Conservation (phyloP, 2,888 invertebrate species). For the Byasa hedistus region DNA sequence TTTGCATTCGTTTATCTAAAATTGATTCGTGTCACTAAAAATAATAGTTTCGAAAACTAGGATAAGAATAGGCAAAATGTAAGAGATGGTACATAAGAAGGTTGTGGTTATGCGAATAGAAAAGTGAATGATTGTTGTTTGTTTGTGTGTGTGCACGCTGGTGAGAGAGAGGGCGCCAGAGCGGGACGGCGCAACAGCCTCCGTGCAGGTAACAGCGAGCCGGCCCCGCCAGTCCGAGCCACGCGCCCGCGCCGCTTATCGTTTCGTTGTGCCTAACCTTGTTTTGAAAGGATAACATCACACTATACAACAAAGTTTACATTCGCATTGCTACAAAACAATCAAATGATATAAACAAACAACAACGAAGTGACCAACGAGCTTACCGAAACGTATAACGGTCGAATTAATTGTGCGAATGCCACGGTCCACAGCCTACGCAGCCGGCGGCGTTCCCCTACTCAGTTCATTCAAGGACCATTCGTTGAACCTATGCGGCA, state of each 20-base stretch:
- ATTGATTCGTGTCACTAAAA: too few species aligned
- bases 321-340: constrained; percentile 26
- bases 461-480: constrained; percentile 76
- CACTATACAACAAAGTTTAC: constrained; percentile 39
- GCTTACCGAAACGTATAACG: constrained; percentile 34
- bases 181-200: constrained; percentile 62
- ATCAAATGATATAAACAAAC: constrained; percentile 27
- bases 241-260: constrained; percentile 64
- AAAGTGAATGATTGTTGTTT: constrained; percentile 39
- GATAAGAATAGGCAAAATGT: constrained; percentile 32
- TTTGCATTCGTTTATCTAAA: too few species aligned
- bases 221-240: constrained; percentile 54
- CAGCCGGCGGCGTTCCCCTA: constrained; percentile 75
- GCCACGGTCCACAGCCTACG: constrained; percentile 75
- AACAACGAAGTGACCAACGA: constrained; percentile 19
- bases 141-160: constrained; percentile 45
- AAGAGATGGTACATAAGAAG: constrained; percentile 22
- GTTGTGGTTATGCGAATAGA: constrained; percentile 29
- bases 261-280: constrained; percentile 49
- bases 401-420: constrained; percentile 69
- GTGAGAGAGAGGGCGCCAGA: constrained; percentile 58
- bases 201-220: constrained; percentile 55
- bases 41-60: not conserved
- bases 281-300: constrained; percentile 51
- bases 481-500: constrained; percentile 72